Evolutionary conservation across 2,797 vertebrate species (phyloP).

Genomic region (Poeciliopsis turneri): DNA sequence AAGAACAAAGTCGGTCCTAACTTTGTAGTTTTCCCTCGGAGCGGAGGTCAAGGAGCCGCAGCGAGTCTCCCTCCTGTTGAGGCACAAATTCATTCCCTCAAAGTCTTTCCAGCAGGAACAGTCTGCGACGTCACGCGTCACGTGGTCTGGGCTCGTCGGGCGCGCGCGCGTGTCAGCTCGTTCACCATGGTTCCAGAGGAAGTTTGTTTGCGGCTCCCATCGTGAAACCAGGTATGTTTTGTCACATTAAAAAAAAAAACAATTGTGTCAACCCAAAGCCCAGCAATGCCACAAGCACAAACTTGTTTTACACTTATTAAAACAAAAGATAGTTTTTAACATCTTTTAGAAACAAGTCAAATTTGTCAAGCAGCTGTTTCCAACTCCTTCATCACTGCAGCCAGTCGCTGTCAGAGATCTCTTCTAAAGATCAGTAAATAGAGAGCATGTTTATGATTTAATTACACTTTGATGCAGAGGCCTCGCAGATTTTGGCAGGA

Average conservation of each 20-base stretch:
- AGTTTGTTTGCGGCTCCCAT: neutral
- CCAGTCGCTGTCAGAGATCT: neutral
- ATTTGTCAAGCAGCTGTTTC: neutral
- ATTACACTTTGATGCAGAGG: too few relatives aligned
- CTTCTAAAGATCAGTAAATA: neutral
- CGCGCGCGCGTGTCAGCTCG: neutral
- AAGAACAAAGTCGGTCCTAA: constrained; percentile 21
- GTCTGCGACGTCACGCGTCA: constrained; percentile 76
- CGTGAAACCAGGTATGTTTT: neutral
- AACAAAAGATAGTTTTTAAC: neutral
- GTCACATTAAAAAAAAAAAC: too few relatives aligned
- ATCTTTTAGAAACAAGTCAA: neutral
- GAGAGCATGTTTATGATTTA: neutral
- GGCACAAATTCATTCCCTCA: constrained; percentile 63
- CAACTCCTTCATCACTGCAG: neutral
- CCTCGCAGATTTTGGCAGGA: neutral
- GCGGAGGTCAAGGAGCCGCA: constrained; percentile 68
- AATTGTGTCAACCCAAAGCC: neutral
- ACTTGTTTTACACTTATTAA: neutral
- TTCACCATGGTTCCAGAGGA: neutral
- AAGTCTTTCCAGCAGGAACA: constrained; percentile 63
- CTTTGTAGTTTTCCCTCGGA: constrained; percentile 71
- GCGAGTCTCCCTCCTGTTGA: constrained; percentile 59
- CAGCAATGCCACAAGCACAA: neutral
- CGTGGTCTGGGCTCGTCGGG: constrained; percentile 51